Conservation (phyloP, 1,140 invertebrate genomes). For the Calosoma granatense region DNA sequence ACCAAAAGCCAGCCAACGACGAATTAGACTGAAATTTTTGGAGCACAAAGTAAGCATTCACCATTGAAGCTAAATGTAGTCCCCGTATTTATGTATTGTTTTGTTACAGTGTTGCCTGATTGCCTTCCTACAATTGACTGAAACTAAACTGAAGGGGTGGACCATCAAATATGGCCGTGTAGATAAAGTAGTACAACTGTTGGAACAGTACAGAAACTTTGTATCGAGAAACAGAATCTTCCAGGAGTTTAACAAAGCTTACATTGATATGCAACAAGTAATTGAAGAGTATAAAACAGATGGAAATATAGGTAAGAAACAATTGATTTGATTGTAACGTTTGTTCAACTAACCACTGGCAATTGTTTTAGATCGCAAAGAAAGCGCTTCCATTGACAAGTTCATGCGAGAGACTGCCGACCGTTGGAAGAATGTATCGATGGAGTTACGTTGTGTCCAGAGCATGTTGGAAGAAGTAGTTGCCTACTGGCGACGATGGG, state of each 20-base stretch:
- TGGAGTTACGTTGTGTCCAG: conserved; percentile 79
- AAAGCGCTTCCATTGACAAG: conserved; percentile 64
- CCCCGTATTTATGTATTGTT: conserved; percentile 12
- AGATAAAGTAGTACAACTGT: conserved; percentile 69
- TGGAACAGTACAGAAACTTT: conserved; percentile 85
- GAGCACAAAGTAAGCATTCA: conserved; percentile 61
- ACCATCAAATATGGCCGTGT: conserved; percentile 78
- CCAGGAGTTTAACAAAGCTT: conserved; percentile 89
- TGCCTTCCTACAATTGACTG: conserved; percentile 79
- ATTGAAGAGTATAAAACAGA: conserved; percentile 84
- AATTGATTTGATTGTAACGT: not conserved
- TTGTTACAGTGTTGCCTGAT: conserved; percentile 67
- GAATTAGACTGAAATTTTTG: conserved; percentile 75
- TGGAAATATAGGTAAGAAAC: conserved; percentile 57
- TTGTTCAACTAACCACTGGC: not conserved
- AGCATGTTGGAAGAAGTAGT: conserved; percentile 83
- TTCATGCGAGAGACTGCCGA: conserved; percentile 80
- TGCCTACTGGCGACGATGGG: conserved; percentile 80
- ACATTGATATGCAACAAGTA: conserved; percentile 82
- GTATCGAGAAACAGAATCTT: conserved; percentile 86
- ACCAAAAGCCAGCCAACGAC: conserved; percentile 59
- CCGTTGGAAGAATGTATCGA: conserved; percentile 81
- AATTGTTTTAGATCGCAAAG: conserved; percentile 48
- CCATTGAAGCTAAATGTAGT: conserved; percentile 7
- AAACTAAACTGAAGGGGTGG: conserved; percentile 81